Evolutionary conservation across 2,113 vertebrate genomes (phyloP).

Genomic region (Thomomys bottae): DNA sequence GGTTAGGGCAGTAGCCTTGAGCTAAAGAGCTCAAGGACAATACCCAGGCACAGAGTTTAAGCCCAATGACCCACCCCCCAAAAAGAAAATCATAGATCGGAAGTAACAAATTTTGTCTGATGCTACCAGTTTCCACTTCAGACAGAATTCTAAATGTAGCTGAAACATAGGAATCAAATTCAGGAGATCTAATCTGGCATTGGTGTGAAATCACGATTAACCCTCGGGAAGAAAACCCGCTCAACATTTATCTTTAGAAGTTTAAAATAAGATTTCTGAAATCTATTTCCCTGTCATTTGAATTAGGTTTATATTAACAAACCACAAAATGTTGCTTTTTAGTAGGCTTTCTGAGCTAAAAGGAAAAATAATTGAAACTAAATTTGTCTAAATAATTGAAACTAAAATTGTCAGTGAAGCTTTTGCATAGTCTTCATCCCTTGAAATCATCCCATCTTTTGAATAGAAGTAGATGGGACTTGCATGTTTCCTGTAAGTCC

Average conservation of each 20-base stretch:
- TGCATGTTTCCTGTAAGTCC: too few species aligned
- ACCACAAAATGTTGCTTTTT: background rate
- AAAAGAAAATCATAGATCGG: constrained; percentile 9
- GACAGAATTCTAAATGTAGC: constrained; percentile 8
- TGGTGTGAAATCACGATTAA: background rate
- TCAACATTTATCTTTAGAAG: constrained; percentile 19
- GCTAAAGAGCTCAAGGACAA: too few species aligned
- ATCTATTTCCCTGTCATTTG: constrained; percentile 6
- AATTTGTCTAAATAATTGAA: too few species aligned
- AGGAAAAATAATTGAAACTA: too few species aligned
- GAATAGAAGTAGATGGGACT: too few species aligned
- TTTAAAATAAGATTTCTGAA: constrained; percentile 33
- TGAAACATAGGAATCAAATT: constrained; percentile 31
- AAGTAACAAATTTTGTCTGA: constrained; percentile 27
- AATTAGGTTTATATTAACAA: constrained; percentile 7
- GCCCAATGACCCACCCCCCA: too few species aligned
- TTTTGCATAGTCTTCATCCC: too few species aligned
- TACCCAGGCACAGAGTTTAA: too few species aligned
- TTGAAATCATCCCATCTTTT: too few species aligned
- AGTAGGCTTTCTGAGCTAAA: too few species aligned
- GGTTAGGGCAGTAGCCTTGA: too few species aligned
- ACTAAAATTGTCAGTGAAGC: too few species aligned
- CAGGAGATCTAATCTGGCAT: background rate
- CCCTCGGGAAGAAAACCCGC: background rate
- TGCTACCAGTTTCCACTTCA: background rate